Conservation (phyloP, 1,140 invertebrate genomes). For the Apocrypta bakeri region DNA sequence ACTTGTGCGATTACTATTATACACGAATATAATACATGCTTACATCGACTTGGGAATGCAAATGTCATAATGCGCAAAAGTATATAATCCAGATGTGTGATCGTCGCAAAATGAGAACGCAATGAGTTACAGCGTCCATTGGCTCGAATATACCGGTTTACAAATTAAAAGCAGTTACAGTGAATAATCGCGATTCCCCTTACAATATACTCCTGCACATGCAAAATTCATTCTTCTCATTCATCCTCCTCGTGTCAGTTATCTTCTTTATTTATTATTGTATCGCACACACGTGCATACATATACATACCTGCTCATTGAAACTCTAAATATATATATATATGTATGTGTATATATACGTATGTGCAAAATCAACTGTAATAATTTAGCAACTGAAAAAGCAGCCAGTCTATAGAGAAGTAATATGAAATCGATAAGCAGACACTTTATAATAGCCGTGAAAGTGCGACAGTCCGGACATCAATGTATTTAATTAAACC, state of each 20-base stretch:
- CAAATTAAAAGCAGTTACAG: constrained; percentile 64
- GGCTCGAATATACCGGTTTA: constrained; percentile 61
- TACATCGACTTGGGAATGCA: not conserved
- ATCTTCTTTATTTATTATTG: not conserved
- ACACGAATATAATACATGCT: not conserved
- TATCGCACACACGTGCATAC: no score
- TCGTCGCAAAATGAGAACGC: not conserved
- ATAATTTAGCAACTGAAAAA: no score
- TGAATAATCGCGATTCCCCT: constrained; percentile 60
- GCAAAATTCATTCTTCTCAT: constrained; percentile 1
- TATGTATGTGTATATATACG: no score
- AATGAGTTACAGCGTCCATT: not conserved
- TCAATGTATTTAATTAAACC: not conserved
- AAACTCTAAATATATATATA: no score
- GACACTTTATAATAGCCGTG: not conserved
- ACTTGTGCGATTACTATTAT: not conserved
- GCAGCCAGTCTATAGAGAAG: no score
- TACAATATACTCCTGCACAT: constrained; percentile 49
- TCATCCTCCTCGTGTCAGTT: not conserved
- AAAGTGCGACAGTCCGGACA: not conserved
- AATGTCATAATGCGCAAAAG: not conserved
- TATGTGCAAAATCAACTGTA: no score
- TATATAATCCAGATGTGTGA: not conserved
- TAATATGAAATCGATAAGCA: no score
- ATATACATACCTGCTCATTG: no score